Conservation (phyloP, 2,888 invertebrate genomes). For the Ormyrus thymus region DNA sequence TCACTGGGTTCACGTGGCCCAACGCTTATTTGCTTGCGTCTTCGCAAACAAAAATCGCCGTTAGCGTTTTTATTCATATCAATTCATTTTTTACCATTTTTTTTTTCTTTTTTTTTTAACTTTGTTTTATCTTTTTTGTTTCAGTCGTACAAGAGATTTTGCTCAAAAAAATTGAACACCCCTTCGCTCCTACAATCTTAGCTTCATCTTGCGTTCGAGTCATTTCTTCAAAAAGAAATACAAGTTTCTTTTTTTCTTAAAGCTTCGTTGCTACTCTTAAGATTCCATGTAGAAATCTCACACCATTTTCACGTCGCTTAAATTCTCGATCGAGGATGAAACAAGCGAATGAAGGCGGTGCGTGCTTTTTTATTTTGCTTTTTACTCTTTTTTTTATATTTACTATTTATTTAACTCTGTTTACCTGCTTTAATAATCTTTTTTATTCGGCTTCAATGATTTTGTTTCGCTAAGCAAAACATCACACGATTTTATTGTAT, state of each 20-base stretch:
- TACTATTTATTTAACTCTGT: slow-evolving; percentile 48
- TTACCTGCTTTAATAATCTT: slow-evolving; percentile 49
- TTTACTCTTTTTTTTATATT: slow-evolving; percentile 46
- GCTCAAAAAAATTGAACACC: slow-evolving; percentile 60
- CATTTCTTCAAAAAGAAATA: slow-evolving; percentile 24
- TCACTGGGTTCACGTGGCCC: slow-evolving; percentile 53
- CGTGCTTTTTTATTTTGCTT: slow-evolving; percentile 51
- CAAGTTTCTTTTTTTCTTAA: slow-evolving; percentile 29
- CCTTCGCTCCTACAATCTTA: slow-evolving; percentile 32
- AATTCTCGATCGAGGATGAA: slow-evolving; percentile 46
- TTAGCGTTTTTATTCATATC: slow-evolving; percentile 22
- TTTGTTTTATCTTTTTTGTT: slow-evolving; percentile 34
- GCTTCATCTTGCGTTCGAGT: slow-evolving; percentile 36
- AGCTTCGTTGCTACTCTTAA: slow-evolving; percentile 13
- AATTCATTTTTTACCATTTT: slow-evolving; percentile 36
- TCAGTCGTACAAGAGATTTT: slow-evolving; percentile 60
- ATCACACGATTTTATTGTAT: slow-evolving; percentile 33
- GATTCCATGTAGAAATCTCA: slow-evolving; percentile 1
- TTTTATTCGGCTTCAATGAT: slow-evolving; percentile 26
- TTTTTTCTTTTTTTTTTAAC: slow-evolving; percentile 40
- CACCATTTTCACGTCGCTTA: slow-evolving; percentile 28
- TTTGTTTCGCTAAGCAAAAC: slow-evolving; percentile 51
- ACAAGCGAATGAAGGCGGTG: slow-evolving; percentile 55
- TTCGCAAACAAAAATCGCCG: slow-evolving; percentile 24
- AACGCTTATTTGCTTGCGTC: slow-evolving; percentile 27